Percentiles rank a stretch among this genome's conserved stretches.
Evolutionary conservation across 2,113 vertebrate species (phyloP).

Genomic region (Sisor rabdophorus): DNA sequence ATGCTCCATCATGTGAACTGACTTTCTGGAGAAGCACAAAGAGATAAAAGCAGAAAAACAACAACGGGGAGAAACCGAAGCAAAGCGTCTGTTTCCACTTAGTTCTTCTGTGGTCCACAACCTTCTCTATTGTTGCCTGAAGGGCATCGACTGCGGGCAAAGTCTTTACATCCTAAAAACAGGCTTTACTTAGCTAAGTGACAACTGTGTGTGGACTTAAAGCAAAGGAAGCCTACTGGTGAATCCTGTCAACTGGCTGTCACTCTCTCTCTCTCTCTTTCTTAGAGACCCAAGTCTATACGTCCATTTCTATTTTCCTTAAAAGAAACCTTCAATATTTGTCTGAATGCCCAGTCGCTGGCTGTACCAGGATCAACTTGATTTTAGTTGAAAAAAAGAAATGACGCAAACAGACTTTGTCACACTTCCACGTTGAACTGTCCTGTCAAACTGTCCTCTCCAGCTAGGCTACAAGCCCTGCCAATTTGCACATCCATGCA

Average conservation of each 20-base stretch:
- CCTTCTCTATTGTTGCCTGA: slow-evolving; percentile 37
- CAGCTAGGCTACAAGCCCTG: not conserved
- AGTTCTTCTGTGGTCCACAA: slow-evolving; percentile 27
- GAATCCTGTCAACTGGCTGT: slow-evolving; percentile 24
- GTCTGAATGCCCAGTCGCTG: slow-evolving; percentile 4
- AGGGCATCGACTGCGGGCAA: slow-evolving; percentile 29
- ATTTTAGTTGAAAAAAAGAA: slow-evolving; percentile 11
- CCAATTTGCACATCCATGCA: slow-evolving; percentile 36
- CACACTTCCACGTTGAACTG: not conserved
- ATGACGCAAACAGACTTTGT: slow-evolving; percentile 24
- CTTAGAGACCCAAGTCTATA: too few relatives aligned
- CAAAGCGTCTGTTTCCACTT: slow-evolving; percentile 48
- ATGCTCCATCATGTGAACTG: slow-evolving; percentile 44
- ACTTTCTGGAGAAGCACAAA: slow-evolving; percentile 45
- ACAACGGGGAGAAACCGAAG: slow-evolving; percentile 36
- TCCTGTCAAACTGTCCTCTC: not conserved
- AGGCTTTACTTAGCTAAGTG: slow-evolving; percentile 51
- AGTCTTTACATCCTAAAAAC: slow-evolving; percentile 38
- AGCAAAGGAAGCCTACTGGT: slow-evolving; percentile 33
- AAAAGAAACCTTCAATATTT: slow-evolving; percentile 18
- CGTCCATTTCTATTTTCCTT: slow-evolving; percentile 20
- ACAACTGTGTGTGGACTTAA: slow-evolving; percentile 46
- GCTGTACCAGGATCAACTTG: slow-evolving; percentile 16
- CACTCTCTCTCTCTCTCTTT: too few relatives aligned
- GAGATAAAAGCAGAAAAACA: slow-evolving; percentile 50